Percentiles rank a stretch among this genome's conserved stretches.
These are phyloP conservation scores for Sitta carolinensis DNA, from an alignment of 2,797 vertebrate genomes.

Conservation along the genomic window DNA sequence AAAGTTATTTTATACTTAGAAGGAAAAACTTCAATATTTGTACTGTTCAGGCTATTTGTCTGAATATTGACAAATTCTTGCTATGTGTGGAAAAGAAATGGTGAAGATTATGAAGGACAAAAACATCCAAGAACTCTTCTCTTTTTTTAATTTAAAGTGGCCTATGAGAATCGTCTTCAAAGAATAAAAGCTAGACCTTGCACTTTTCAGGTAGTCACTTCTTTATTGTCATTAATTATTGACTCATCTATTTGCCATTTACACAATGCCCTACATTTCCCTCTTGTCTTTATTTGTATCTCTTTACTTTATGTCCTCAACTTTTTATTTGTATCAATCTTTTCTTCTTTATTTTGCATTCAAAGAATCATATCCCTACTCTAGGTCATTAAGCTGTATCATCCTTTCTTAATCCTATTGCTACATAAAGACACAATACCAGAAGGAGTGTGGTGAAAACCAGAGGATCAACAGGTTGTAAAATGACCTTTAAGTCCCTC, in stretches of 20 bases:
- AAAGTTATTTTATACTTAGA: background rate
- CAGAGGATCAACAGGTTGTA: background rate
- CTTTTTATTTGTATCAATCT: background rate
- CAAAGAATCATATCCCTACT: background rate
- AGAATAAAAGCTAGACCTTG: background rate
- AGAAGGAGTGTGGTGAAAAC: background rate
- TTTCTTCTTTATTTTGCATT: slow-evolving; percentile 17
- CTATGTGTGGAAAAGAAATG: background rate
- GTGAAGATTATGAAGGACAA: background rate
- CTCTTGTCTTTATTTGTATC: slow-evolving; percentile 1
- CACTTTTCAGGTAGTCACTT: background rate
- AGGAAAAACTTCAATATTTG: background rate
- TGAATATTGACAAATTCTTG: slow-evolving; percentile 3
- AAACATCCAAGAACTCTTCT: background rate
- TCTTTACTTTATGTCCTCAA: slow-evolving; percentile 5
- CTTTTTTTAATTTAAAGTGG: background rate
- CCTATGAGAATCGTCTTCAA: background rate
- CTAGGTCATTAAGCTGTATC: background rate
- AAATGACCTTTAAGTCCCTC: slow-evolving; percentile 27
- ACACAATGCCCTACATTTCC: background rate
- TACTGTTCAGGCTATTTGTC: background rate
- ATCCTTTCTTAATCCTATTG: background rate
- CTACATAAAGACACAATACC: background rate
- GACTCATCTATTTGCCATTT: background rate
- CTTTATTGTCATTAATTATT: slow-evolving; percentile 35